Evolutionary conservation across 2,888 invertebrate genomes (phyloP), one percentile per base, ranked within the genome.

Genomic region (Miltochrista miniata): DNA sequence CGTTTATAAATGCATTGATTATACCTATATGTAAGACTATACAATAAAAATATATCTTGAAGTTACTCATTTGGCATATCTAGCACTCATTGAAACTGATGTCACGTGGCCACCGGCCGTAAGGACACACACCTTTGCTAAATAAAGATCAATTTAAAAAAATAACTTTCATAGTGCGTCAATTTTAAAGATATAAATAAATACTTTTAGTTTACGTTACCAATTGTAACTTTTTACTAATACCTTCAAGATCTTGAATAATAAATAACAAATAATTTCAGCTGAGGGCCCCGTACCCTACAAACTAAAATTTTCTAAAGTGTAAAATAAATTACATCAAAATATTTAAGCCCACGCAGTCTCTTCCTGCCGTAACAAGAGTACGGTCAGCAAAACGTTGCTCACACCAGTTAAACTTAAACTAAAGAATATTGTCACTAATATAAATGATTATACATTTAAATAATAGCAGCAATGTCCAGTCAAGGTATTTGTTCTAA

Each of bases 11-110:
- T 59, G 64, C 50, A 48, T 53, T 43, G 54, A 44, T 47, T 66
- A 61, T 11, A 55, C 47, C 61, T 64, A 64, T 24, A 34, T 44
- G 48, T 52, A 58, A 54, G 51, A 60, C 63, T 68, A 62, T 68
- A 67, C 64, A 69, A 56, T 67, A 69, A 69, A 69, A 68, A 69
- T 61, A 69, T 69, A 69, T 66, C 38, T 64, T 29, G 62, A 67
- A 61, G 57, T 66, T 61, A 68, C 57, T 59, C 68, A 58, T 69
- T 69, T 69, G 69, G 69, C 69, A 69, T 69, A 69, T 66, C 69
- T 69, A 69, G 69, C 69, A 68, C 69, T 59, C 61, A 55, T 46
- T 31, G 43, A 41, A 14, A 45, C 36, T 18, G 14, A 36, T 37
- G 24, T 29, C 4, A 37, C 36, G 38, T 12, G 31, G 39, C 49